Percentiles rank a stretch among this genome's conserved stretches.
These are phyloP conservation scores for Drosophila dunni DNA, from an alignment of 1,140 invertebrate species.

Conservation along the genomic window DNA sequence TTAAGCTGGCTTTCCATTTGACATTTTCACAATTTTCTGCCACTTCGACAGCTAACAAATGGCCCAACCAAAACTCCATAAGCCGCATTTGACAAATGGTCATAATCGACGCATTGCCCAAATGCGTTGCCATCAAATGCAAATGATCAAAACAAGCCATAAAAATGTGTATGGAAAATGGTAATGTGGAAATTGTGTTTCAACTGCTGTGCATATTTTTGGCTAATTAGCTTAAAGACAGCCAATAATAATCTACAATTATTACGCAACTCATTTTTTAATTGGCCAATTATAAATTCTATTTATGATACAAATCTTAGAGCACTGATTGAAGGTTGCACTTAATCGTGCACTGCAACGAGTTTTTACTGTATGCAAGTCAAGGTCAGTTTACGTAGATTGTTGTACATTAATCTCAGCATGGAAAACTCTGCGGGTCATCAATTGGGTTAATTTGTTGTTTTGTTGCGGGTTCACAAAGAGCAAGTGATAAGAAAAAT, in stretches of 20 bases:
- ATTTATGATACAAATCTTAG: slow-evolving; percentile 5
- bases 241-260: slow-evolving; percentile 14
- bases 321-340: slow-evolving; percentile 29
- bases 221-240: slow-evolving; percentile 36
- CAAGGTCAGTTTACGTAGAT: slow-evolving; percentile 26
- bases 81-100: slow-evolving; percentile 38
- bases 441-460: slow-evolving; percentile 14
- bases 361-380: slow-evolving; percentile 25
- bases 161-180: background rate
- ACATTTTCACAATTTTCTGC: slow-evolving; percentile 30
- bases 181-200: slow-evolving; percentile 13
- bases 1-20: slow-evolving; percentile 24
- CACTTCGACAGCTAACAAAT: slow-evolving; percentile 34
- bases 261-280: slow-evolving; percentile 16
- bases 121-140: slow-evolving; percentile 26
- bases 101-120: slow-evolving; percentile 9
- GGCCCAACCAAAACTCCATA: background rate
- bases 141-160: slow-evolving; percentile 19
- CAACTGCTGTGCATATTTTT: slow-evolving; percentile 11
- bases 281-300: slow-evolving; percentile 24
- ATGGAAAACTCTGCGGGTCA: slow-evolving; percentile 25
- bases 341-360: slow-evolving; percentile 7
- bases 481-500: slow-evolving; percentile 26
- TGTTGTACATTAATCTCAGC: slow-evolving; percentile 30
- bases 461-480: background rate